phyloP scores from a whole-genome alignment of 2,113 vertebrate genomes.

The Cynocephalus volans region DNA sequence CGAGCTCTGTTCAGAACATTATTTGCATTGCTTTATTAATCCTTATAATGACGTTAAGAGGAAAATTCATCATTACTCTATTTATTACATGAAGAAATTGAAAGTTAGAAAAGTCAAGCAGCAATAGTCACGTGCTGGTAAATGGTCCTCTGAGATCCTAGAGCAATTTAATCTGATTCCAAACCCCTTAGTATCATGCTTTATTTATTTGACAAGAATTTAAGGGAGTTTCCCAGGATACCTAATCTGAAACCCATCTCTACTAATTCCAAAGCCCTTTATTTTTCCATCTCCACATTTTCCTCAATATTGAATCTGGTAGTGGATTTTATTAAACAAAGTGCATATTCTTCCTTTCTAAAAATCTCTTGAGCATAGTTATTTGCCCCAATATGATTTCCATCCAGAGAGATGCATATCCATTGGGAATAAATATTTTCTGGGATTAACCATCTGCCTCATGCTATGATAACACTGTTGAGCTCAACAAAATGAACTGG shows the following conservation, averaged over 20 bases:
- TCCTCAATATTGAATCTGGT: neutral
- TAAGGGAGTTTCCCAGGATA: neutral
- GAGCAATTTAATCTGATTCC: neutral
- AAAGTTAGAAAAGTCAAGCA: neutral
- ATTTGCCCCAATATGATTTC: neutral
- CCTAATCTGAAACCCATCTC: slow-evolving; percentile 18
- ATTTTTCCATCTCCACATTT: slow-evolving; percentile 19
- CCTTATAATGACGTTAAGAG: neutral
- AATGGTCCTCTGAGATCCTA: neutral
- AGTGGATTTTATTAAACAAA: slow-evolving; percentile 30
- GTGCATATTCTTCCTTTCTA: neutral
- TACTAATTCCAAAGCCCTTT: neutral
- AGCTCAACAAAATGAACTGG: slow-evolving; percentile 42
- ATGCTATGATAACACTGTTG: neutral
- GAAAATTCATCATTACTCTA: neutral
- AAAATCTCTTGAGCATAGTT: neutral
- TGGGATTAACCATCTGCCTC: neutral
- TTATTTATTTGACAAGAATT: slow-evolving; percentile 3
- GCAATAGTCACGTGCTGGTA: neutral
- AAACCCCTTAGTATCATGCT: neutral
- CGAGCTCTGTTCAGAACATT: neutral
- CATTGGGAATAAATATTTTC: neutral
- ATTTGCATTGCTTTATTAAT: slow-evolving; percentile 22
- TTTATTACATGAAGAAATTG: neutral
- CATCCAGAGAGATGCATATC: neutral